phyloP scores from a whole-genome alignment of 2,888 invertebrate genomes.

The Proisotoma minuta region DNA sequence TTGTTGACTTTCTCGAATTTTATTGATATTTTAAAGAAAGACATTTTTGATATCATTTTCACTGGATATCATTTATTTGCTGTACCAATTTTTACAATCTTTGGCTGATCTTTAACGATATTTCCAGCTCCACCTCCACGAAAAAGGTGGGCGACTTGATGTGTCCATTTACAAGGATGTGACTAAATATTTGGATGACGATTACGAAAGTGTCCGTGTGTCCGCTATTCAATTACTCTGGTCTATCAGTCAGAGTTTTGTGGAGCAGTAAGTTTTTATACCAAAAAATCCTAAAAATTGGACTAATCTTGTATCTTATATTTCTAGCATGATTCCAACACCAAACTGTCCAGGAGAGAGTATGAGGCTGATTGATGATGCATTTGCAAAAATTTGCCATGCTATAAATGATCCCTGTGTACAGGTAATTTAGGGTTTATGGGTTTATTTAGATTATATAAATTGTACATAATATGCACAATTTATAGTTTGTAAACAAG shows the following conservation, averaged over 20 bases:
- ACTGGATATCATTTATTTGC: not conserved
- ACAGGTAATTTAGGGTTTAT: constrained; percentile 50
- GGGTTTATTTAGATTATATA: too few relatives aligned
- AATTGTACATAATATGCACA: too few relatives aligned
- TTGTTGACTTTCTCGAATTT: not conserved
- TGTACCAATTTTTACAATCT: not conserved
- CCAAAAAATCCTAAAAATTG: not conserved
- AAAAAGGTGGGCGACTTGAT: constrained; percentile 73
- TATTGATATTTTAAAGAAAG: too few relatives aligned
- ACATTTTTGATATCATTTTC: not conserved
- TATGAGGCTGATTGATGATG: constrained; percentile 86
- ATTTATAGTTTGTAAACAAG: too few relatives aligned
- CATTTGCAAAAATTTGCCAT: constrained; percentile 90
- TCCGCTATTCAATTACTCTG: constrained; percentile 80
- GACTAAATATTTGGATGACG: constrained; percentile 76
- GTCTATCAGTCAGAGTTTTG: constrained; percentile 77
- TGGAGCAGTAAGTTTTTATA: constrained; percentile 65
- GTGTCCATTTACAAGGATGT: constrained; percentile 63
- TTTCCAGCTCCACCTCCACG: constrained; percentile 62
- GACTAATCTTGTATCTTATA: not conserved
- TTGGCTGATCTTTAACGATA: too few relatives aligned
- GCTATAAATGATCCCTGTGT: constrained; percentile 78
- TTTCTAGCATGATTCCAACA: constrained; percentile 61
- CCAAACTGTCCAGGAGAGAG: constrained; percentile 70
- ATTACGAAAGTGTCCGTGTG: constrained; percentile 86